phyloP scores from a whole-genome alignment of 1,140 invertebrate species.

The Pachypeltis micranthus region DNA sequence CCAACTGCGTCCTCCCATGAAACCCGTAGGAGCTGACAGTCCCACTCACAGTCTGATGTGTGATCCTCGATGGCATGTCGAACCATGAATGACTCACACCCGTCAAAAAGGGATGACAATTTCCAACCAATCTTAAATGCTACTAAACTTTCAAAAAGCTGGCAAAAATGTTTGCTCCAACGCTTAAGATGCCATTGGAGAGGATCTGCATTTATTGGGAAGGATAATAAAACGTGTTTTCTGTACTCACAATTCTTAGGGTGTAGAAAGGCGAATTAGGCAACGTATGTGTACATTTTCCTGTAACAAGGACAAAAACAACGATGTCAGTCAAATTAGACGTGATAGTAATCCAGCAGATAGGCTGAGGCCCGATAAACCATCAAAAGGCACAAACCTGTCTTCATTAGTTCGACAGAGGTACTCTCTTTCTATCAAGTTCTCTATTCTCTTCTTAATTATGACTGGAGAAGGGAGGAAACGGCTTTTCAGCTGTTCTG shows the following conservation, averaged over 20 bases:
- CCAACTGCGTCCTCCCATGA: too few relatives aligned
- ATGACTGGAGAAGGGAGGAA: conserved; percentile 95
- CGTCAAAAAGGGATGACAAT: too few relatives aligned
- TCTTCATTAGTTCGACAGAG: conserved; percentile 91
- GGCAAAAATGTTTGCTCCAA: too few relatives aligned
- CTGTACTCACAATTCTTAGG: background rate
- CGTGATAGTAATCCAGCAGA: background rate
- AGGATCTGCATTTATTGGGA: too few relatives aligned
- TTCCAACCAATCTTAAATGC: too few relatives aligned
- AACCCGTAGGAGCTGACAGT: too few relatives aligned
- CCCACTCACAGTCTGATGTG: too few relatives aligned
- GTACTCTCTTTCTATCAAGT: conserved; percentile 97
- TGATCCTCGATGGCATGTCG: too few relatives aligned
- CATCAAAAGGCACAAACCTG: conserved; percentile 42
- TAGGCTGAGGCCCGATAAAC: background rate
- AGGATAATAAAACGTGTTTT: conserved; percentile 9
- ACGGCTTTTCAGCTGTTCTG: conserved; percentile 87
- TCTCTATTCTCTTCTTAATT: conserved; percentile 98
- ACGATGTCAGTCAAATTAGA: background rate
- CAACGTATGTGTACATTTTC: conserved; percentile 86
- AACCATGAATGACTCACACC: too few relatives aligned
- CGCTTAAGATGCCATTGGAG: too few relatives aligned
- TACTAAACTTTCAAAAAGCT: too few relatives aligned
- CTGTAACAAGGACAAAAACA: conserved; percentile 40
- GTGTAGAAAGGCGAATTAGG: conserved; percentile 37